Evolutionary conservation across 2,888 invertebrate species (phyloP).

Genomic region (Emmelina monodactyla): DNA sequence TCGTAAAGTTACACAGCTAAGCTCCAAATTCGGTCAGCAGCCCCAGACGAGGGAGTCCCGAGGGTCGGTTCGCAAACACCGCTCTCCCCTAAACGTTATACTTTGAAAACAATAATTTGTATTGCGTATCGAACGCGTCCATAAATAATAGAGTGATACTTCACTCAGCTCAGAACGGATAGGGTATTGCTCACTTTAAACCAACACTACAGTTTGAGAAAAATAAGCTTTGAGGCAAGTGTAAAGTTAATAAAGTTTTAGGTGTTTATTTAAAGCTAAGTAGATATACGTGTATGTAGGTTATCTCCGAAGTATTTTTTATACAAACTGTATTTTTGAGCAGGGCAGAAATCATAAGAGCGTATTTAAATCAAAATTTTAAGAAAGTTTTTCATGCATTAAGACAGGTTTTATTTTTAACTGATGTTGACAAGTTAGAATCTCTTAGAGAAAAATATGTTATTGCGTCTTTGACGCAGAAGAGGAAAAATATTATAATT

Average conservation of each 20-base stretch:
- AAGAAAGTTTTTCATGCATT: no score
- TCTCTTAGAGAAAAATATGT: no score
- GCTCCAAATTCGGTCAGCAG: conserved; percentile 32
- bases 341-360: no score
- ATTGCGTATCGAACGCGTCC: conserved; percentile 65
- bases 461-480: no score
- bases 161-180: conserved; percentile 33
- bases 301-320: no score
- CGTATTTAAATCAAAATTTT: no score
- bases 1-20: conserved; percentile 31
- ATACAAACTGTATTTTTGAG: no score
- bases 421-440: no score
- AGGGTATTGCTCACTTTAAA: conserved; percentile 29
- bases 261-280: no score
- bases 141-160: conserved; percentile 67
- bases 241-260: neutral
- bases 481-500: no score
- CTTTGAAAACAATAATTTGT: conserved; percentile 68
- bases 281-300: no score
- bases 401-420: no score
- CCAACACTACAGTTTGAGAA: conserved; percentile 20
- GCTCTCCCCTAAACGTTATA: conserved; percentile 64
- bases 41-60: conserved; percentile 27
- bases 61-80: conserved; percentile 62
- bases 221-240: neutral